These are phyloP conservation scores for Endomychus coccineus DNA, from an alignment of 2,888 invertebrate genomes.

Conservation along the genomic window DNA sequence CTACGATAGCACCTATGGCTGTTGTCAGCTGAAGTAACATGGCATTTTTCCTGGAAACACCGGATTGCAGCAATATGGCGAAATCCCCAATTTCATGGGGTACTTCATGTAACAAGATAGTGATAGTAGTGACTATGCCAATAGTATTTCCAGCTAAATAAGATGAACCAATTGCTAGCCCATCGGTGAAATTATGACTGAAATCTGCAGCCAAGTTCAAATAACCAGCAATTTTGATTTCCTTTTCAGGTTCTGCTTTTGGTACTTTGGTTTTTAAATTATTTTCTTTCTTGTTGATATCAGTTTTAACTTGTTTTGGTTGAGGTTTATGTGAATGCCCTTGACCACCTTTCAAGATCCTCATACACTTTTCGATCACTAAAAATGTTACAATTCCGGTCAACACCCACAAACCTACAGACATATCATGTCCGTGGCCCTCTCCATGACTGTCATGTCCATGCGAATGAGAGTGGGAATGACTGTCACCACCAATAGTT, in stretches of 20 bases:
- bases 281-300: conserved; percentile 42
- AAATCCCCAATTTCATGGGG: conserved; percentile 99
- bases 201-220: conserved; percentile 97
- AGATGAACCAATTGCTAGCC: conserved; percentile 96
- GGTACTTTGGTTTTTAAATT: conserved; percentile 43
- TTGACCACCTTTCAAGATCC: conserved; percentile 75
- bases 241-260: conserved; percentile 40
- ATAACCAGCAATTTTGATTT: conserved; percentile 83
- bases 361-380: conserved; percentile 86
- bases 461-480: conserved; percentile 35
- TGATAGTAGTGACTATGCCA: conserved; percentile 86
- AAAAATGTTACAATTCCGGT: conserved; percentile 89
- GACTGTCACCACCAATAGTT: conserved; percentile 51
- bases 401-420: conserved; percentile 90
- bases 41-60: conserved; percentile 87
- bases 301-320: conserved; percentile 22
- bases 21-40: conserved; percentile 91
- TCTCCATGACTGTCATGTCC: conserved; percentile 44
- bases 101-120: conserved; percentile 95
- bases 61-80: conserved; percentile 96
- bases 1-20: conserved; percentile 89
- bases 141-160: conserved; percentile 85
- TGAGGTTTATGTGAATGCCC: conserved; percentile 60
- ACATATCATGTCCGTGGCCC: conserved; percentile 69
- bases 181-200: conserved; percentile 98